These are phyloP conservation scores for Hydractinia echinata DNA, from an alignment of 30 jellyfish, hydroid and myxozoan species.

Conservation along the genomic window DNA sequence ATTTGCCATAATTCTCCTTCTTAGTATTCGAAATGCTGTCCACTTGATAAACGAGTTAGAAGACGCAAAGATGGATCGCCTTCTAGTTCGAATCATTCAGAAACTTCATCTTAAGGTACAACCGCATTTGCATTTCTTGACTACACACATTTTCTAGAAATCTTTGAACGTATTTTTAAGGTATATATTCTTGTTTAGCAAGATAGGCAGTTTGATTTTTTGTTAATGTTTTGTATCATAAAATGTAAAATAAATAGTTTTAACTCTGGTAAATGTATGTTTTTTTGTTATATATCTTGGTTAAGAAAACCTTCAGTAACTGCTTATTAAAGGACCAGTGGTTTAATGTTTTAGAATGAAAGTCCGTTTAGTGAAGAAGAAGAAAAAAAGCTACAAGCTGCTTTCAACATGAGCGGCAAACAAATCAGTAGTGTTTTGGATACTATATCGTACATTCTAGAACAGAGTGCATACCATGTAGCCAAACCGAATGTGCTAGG, in stretches of 20 bases:
- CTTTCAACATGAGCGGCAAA: conserved; percentile 57
- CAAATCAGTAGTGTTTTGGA: conserved; percentile 67
- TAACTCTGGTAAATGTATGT: no score
- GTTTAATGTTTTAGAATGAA: conserved; percentile 53
- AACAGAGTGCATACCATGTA: conserved; percentile 89
- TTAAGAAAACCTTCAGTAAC: no score
- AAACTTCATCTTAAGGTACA: conserved; percentile 71
- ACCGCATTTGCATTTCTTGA: not conserved
- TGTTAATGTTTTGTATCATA: no score
- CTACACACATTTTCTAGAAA: not conserved
- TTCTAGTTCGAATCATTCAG: conserved; percentile 57
- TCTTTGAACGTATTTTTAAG: no score
- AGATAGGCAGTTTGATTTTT: no score
- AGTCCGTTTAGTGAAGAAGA: conserved; percentile 84
- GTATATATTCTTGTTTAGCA: no score
- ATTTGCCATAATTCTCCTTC: not conserved
- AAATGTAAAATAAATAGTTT: no score
- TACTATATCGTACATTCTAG: conserved; percentile 70
- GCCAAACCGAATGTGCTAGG: conserved; percentile 76
- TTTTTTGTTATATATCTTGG: no score
- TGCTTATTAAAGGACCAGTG: no score
- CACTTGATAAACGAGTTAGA: conserved; percentile 69
- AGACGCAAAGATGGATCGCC: conserved; percentile 39
- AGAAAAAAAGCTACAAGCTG: conserved; percentile 72
- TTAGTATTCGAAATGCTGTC: conserved; percentile 69